Percentiles rank a stretch among this genome's conserved stretches.
These are phyloP conservation scores for Rostratula benghalensis DNA, from an alignment of 2,113 vertebrate genomes.

Conservation along the genomic window DNA sequence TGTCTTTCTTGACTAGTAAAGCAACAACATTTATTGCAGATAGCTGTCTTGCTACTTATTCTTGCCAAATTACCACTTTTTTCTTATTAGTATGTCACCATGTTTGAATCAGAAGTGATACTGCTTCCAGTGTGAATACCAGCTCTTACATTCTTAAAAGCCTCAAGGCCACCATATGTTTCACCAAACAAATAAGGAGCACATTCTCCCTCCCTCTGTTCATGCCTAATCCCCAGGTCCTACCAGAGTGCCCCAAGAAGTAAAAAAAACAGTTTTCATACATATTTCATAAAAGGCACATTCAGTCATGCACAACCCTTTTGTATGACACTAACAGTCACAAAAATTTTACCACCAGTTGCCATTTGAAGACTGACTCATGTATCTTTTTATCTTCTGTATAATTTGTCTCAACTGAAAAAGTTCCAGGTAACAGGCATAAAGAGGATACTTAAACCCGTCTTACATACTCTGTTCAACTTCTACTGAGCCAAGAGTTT, in stretches of 20 bases:
- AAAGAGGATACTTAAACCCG: neutral
- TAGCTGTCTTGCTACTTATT: neutral
- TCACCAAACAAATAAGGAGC: neutral
- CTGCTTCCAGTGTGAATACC: neutral
- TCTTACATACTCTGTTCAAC: neutral
- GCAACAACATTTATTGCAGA: neutral
- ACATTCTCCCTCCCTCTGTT: neutral
- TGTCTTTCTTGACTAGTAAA: neutral
- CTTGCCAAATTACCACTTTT: neutral
- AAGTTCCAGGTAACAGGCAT: neutral
- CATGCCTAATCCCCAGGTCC: neutral
- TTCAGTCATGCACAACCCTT: neutral
- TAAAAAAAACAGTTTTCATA: neutral
- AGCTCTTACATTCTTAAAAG: neutral
- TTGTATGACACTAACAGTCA: neutral
- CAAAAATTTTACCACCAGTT: neutral
- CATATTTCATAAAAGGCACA: neutral
- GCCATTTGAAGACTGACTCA: neutral
- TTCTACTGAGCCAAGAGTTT: neutral
- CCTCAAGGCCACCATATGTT: neutral
- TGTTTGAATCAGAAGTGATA: neutral
- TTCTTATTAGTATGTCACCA: neutral
- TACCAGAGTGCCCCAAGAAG: neutral
- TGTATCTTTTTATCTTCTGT: neutral
- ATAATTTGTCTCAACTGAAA: neutral